Conservation (phyloP, 2,888 invertebrate species). For the Asteroscopus sphinx region DNA sequence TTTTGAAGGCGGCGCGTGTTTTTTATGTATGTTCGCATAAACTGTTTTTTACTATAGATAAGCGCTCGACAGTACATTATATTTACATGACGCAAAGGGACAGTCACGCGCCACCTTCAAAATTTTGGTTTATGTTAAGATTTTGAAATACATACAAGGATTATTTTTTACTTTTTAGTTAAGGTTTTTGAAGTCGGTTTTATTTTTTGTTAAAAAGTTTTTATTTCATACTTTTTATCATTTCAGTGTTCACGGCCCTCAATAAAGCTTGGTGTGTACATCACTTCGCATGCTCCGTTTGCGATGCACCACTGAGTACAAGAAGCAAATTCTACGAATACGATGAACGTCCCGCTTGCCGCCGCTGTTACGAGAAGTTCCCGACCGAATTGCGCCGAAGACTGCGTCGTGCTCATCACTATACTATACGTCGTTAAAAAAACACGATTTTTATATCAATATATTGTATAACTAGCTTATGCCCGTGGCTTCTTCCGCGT, state of each 20-base stretch:
- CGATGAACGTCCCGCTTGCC: conserved; percentile 99
- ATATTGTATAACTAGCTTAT: too few relatives aligned
- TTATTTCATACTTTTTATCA: neutral
- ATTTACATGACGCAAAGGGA: too few relatives aligned
- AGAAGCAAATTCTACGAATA: conserved; percentile 99
- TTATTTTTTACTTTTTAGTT: too few relatives aligned
- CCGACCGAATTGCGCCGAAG: conserved; percentile 98
- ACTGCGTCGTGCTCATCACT: conserved; percentile 96
- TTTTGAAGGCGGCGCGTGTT: too few relatives aligned
- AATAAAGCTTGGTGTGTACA: conserved; percentile 99
- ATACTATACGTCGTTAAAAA: conserved; percentile 89
- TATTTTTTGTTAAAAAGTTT: neutral
- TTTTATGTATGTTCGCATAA: too few relatives aligned
- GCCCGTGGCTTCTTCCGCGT: too few relatives aligned
- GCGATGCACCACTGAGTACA: conserved; percentile 98
- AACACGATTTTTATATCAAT: neutral
- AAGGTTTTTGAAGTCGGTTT: neutral
- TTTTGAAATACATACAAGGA: too few relatives aligned
- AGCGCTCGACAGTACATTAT: too few relatives aligned
- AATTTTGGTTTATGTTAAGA: too few relatives aligned
- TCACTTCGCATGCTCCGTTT: conserved; percentile 99
- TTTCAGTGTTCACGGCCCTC: conserved; percentile 97
- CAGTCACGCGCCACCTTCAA: too few relatives aligned
- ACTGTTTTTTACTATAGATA: too few relatives aligned
- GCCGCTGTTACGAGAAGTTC: conserved; percentile 99